A percentile compares a stretch with the other conserved stretches of the same genome.
These are phyloP conservation scores for Folsomia candida DNA, from an alignment of 2,888 invertebrate genomes.

Conservation along the genomic window DNA sequence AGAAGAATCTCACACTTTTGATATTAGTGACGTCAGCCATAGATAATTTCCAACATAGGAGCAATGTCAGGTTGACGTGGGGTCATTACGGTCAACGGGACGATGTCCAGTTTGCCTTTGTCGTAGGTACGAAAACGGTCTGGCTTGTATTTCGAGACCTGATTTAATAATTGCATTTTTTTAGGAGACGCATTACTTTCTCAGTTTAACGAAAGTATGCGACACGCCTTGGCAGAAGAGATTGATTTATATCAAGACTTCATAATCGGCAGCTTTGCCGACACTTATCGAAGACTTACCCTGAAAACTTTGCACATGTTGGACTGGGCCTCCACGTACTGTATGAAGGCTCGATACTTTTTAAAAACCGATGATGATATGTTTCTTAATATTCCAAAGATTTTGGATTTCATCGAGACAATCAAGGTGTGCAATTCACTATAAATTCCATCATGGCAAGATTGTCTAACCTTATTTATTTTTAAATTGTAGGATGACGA, in stretches of 20 bases:
- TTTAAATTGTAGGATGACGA: slow-evolving; percentile 22
- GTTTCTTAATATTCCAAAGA: slow-evolving; percentile 34
- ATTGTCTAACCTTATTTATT: no score
- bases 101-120: slow-evolving; percentile 32
- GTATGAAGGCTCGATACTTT: slow-evolving; percentile 26
- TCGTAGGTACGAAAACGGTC: slow-evolving; percentile 28
- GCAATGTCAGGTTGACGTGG: slow-evolving; percentile 34
- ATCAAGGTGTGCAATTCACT: slow-evolving; percentile 22
- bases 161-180: slow-evolving; percentile 1
- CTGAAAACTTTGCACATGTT: slow-evolving; percentile 38
- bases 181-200: slow-evolving; percentile 29
- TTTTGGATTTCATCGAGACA: slow-evolving; percentile 28
- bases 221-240: slow-evolving; percentile 26
- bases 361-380: slow-evolving; percentile 41
- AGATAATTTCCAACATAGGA: slow-evolving; percentile 26
- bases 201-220: slow-evolving; percentile 8
- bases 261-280: slow-evolving; percentile 30
- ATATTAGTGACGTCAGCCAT: slow-evolving; percentile 36
- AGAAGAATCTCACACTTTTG: slow-evolving; percentile 23
- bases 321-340: slow-evolving; percentile 31
- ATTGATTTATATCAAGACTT: slow-evolving; percentile 32
- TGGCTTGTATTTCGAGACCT: background rate
- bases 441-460: background rate
- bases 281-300: slow-evolving; percentile 32
- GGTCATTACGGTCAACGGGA: slow-evolving; percentile 25